Evolutionary conservation across 2,888 invertebrate species (phyloP).

Genomic region (Pammene aurita): DNA sequence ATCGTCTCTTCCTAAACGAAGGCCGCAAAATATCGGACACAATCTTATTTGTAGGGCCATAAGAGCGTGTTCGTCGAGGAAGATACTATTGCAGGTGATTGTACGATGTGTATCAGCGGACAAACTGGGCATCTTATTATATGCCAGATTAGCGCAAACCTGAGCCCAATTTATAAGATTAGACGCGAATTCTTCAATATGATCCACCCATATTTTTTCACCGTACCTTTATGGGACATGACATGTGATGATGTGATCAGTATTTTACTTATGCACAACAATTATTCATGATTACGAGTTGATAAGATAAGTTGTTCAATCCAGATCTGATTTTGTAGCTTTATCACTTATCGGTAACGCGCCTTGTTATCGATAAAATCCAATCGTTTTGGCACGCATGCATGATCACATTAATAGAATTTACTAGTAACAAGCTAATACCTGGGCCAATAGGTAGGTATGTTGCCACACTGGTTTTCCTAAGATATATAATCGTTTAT

Average conservation of each 20-base stretch:
- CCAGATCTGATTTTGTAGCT: conserved; percentile 50
- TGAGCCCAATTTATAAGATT: background rate
- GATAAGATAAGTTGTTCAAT: conserved; percentile 54
- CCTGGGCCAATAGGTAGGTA: background rate
- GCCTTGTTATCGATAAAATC: conserved; percentile 46
- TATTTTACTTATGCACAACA: conserved; percentile 18
- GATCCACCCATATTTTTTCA: background rate
- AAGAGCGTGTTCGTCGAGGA: no score
- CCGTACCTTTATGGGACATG: background rate
- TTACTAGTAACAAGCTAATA: background rate
- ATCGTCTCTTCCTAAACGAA: no score
- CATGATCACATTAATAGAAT: conserved; percentile 38
- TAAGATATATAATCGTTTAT: no score
- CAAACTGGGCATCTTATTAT: conserved; percentile 12
- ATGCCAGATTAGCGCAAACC: conserved; percentile 7
- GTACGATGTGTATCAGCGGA: background rate
- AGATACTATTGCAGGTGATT: no score
- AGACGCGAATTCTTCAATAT: background rate
- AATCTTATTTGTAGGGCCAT: no score
- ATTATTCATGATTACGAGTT: conserved; percentile 31
- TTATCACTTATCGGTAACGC: conserved; percentile 47
- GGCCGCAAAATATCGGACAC: no score
- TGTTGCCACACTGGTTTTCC: background rate
- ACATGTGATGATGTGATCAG: conserved; percentile 29
- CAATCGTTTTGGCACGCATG: conserved; percentile 57